Conservation (phyloP, 2,797 vertebrate species). For the Passerculus sandwichensis region DNA sequence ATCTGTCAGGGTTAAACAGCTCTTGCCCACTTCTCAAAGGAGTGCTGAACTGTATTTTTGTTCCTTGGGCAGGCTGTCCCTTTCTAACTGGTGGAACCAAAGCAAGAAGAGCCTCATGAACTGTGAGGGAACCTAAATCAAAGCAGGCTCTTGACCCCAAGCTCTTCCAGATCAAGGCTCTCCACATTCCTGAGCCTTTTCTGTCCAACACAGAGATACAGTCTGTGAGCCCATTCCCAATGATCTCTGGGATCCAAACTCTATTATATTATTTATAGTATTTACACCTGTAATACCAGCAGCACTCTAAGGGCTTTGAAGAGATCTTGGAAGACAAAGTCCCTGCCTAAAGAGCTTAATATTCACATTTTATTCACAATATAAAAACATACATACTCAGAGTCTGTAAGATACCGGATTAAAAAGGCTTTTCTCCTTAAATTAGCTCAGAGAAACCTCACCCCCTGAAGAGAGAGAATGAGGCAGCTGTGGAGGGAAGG, state of each 20-base stretch:
- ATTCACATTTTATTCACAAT: constrained; percentile 33
- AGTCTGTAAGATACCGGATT: neutral
- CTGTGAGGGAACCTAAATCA: neutral
- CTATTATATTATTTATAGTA: neutral
- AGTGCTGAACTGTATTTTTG: neutral
- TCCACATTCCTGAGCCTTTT: neutral
- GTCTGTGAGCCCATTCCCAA: neutral
- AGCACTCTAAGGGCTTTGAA: neutral
- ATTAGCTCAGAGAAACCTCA: constrained; percentile 18
- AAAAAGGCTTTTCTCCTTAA: constrained; percentile 56
- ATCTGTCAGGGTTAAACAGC: neutral
- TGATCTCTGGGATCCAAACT: neutral
- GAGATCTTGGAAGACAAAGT: neutral
- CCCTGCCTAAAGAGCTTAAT: constrained; percentile 32
- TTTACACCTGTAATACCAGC: constrained; percentile 15
- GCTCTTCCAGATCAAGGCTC: neutral
- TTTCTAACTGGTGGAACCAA: neutral
- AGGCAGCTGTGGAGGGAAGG: constrained; percentile 32
- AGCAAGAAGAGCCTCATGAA: neutral
- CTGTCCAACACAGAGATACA: neutral
- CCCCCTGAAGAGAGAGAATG: neutral
- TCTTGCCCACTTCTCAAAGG: neutral
- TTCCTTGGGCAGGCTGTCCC: neutral
- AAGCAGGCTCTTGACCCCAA: neutral
- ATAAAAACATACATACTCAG: neutral